Evolutionary conservation across 2,888 invertebrate species (phyloP), one percentile per base, ranked within the genome.

Genomic region (Operophtera brumata): DNA sequence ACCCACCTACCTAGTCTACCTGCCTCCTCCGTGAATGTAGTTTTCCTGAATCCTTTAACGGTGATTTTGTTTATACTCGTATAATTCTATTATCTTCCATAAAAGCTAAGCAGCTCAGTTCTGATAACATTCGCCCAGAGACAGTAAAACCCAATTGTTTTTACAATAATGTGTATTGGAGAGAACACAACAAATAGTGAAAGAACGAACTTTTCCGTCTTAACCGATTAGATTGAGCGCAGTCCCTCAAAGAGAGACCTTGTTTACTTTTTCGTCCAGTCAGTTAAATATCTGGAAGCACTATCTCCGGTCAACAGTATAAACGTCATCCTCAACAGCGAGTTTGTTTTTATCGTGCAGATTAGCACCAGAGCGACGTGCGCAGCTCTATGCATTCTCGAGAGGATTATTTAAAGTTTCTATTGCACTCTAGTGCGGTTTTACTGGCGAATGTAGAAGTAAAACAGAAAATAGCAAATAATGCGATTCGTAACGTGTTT

Each of bases 201-300:
- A 75, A 65, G 71, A 73, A 71, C 61, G 66, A 65, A 77, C 71
- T 59, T 73, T 76, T 78, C 70, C 69, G 67, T 71, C 75, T 72
- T 74, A 78, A 67, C 67, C 75, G 76, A 78, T 78, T 76, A 75
- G 52, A 63, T 63, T 71, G 67, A 61, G 71, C 74, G 64, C 65
- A 66, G 63, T 61, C 65, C 64, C 59, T 63, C 66, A 63, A 68
- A 64, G 66, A 64, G 77, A 80, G 75, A 71, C 72, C 69, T 70
- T 80, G 79, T 80, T 80, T 80, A 77, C 78, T 78, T 78, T 80
- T 80, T 73, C 70, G 68, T 75, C 68, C 70, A 71, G 70, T 65
- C 74, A 69, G 77, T 77, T 78, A 78, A 80, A 80, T 80, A 81
- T 82, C 80, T 77, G 76, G 70, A 74, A 75, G 75, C 66, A 80